Evolutionary conservation across 1,140 invertebrate genomes (phyloP).

Genomic region (Thalassaphorura encarpata): DNA sequence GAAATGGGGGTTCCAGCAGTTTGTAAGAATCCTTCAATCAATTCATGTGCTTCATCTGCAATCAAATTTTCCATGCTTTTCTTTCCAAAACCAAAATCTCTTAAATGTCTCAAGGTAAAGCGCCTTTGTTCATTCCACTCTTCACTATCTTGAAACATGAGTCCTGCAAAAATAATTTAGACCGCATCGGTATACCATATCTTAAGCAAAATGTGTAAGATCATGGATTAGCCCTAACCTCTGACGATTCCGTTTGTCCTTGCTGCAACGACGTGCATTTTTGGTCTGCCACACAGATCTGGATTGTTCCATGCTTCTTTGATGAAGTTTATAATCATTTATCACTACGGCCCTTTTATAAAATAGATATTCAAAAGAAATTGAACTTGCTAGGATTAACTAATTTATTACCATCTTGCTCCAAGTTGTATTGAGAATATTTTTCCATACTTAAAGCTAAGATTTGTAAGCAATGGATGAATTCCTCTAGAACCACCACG

Average conservation of each 20-base stretch:
- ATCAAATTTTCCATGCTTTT: slow-evolving; percentile 16
- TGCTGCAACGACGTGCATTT: slow-evolving; percentile 11
- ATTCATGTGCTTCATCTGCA: background rate
- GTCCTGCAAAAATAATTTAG: slow-evolving; percentile 5
- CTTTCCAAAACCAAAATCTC: slow-evolving; percentile 13
- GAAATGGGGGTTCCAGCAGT: slow-evolving; percentile 8
- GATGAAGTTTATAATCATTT: no score
- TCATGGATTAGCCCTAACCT: background rate
- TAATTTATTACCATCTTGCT: no score
- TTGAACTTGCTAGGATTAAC: no score
- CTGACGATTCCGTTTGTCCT: slow-evolving; percentile 11
- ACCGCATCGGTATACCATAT: background rate
- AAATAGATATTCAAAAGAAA: no score
- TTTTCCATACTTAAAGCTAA: no score
- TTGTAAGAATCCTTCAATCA: background rate
- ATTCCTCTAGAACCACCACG: no score
- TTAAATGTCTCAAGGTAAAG: slow-evolving; percentile 13
- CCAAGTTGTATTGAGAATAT: no score
- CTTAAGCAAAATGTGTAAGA: background rate
- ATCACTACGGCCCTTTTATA: no score
- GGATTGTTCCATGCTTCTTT: slow-evolving; percentile 17
- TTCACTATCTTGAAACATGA: slow-evolving; percentile 24
- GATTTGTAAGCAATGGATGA: no score
- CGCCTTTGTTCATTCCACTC: slow-evolving; percentile 15
- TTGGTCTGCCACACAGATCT: slow-evolving; percentile 9